Conservation (phyloP, 1,140 invertebrate genomes). For the Drosophila ananassae region DNA sequence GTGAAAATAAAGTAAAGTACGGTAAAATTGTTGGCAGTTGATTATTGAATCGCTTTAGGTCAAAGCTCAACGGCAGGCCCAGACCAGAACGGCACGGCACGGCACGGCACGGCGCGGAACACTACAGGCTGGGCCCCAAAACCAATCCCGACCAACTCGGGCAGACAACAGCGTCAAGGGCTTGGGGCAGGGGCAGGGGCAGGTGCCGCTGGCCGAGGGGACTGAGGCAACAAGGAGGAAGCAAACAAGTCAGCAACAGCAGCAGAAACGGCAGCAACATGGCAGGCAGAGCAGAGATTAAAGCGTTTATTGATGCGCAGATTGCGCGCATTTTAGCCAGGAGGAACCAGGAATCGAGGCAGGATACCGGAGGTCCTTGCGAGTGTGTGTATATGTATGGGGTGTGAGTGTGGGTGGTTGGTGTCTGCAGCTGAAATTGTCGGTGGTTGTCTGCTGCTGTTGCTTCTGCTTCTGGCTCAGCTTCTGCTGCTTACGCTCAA, state of each 20-base stretch:
- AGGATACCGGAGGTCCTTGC: slow-evolving; percentile 48
- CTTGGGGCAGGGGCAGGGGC: slow-evolving; percentile 11
- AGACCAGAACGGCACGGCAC: slow-evolving; percentile 15
- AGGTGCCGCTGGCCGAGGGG: neutral
- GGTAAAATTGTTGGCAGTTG: slow-evolving; percentile 83
- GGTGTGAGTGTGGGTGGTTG: neutral
- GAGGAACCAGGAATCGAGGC: slow-evolving; percentile 55
- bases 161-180: slow-evolving; percentile 29
- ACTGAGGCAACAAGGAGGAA: neutral
- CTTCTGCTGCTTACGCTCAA: slow-evolving; percentile 74
- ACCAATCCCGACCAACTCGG: slow-evolving; percentile 38
- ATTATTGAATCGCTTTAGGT: slow-evolving; percentile 83
- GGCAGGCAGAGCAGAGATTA: slow-evolving; percentile 75
- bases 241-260: slow-evolving; percentile 69
- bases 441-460: slow-evolving; percentile 50
- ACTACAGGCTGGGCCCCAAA: slow-evolving; percentile 20
- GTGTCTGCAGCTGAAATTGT: slow-evolving; percentile 67
- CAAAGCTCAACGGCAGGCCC: slow-evolving; percentile 74
- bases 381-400: slow-evolving; percentile 23
- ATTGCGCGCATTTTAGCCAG: slow-evolving; percentile 82
- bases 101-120: slow-evolving; percentile 4
- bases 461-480: slow-evolving; percentile 56
- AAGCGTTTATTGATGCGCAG: slow-evolving; percentile 83
- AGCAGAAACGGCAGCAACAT: slow-evolving; percentile 57
- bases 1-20: slow-evolving; percentile 83